phyloP scores from a whole-genome alignment of 2,888 invertebrate genomes.

The Acholoe squamosa region DNA sequence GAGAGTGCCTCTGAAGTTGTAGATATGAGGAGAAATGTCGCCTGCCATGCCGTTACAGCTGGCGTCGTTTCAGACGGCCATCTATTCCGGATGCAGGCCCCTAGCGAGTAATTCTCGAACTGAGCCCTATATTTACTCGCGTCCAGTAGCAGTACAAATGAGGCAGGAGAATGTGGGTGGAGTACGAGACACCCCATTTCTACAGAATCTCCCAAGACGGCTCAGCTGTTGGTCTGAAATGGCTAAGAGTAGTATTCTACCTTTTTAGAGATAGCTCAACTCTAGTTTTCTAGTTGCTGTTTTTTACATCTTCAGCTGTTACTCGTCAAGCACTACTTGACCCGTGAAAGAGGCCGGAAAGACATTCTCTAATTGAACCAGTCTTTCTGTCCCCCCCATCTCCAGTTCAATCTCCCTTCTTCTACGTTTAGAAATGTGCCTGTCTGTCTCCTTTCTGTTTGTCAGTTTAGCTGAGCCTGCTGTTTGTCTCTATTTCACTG shows the following conservation, averaged over 20 bases:
- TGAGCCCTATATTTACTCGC: constrained; percentile 8
- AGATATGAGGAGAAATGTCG: not conserved
- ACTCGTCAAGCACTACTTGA: too few species aligned
- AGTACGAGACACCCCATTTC: not conserved
- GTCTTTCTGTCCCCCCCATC: too few species aligned
- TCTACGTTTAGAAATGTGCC: too few species aligned
- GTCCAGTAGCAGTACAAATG: constrained; percentile 13
- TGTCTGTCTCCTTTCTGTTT: too few species aligned
- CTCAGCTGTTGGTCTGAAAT: not conserved
- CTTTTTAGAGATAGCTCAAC: not conserved
- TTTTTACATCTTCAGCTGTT: too few species aligned
- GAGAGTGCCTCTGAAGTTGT: not conserved
- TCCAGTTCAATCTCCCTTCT: too few species aligned
- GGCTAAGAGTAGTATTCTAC: not conserved
- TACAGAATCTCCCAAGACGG: not conserved
- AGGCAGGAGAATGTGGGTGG: not conserved
- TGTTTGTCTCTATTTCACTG: too few species aligned
- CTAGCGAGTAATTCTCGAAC: not conserved
- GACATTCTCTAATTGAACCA: too few species aligned
- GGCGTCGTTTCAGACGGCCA: not conserved
- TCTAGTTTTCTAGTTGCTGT: too few species aligned
- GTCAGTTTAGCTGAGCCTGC: too few species aligned
- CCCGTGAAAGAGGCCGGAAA: too few species aligned
- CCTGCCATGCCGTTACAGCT: not conserved
- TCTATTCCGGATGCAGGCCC: not conserved